Evolutionary conservation across 2,113 vertebrate genomes (phyloP), one percentile per base, ranked within the genome.

Genomic region (Poeciliopsis prolifica): DNA sequence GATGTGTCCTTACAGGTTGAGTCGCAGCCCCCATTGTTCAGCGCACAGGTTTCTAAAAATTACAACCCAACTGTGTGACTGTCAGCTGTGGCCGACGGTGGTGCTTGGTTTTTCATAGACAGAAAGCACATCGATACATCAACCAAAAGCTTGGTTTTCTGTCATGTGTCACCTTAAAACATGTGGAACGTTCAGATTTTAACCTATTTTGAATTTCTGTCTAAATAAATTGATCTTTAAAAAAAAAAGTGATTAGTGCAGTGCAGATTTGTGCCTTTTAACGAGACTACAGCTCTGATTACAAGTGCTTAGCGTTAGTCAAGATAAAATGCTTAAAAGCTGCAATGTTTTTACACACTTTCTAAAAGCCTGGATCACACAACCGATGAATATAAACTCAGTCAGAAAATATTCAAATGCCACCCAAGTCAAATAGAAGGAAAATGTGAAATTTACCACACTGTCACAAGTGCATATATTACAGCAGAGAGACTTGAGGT

Each of bases 1-100:
- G 97, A 97, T 15, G 98, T 99, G 86, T 99, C 98, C 82, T 98
- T 98, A 75, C 98, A 99, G 4, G 96, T 98, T 64, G 97, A 97
- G 89, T 99, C 98, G 19, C 98, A 99, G 79, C 98, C 98, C 0
- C 98, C 98, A 0, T 99, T 99, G 88, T 98, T 98, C 65, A 99
- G 95, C 0, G 97, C 97, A 74, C 98, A 99, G 0, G 97, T 99
- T 92, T 99, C 98, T 99, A 93, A 80, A 58, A 86, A 91, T 61
- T 19, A 78, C 61, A 78, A 44, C 67, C 77, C 29, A 72, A 67
- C n/a, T 0, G n/a, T 54, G 28, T 15, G 51, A 58, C 51, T n/a
- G 24, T 58, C 51, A 58, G 51, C 51, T 24, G 51, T 3, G 19
- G 22, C 51, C 7, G 51, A 58, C 22, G 8, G 51, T 54, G 51